These are phyloP conservation scores for Piaya cayana DNA, from an alignment of 2,113 vertebrate genomes.

Conservation along the genomic window DNA sequence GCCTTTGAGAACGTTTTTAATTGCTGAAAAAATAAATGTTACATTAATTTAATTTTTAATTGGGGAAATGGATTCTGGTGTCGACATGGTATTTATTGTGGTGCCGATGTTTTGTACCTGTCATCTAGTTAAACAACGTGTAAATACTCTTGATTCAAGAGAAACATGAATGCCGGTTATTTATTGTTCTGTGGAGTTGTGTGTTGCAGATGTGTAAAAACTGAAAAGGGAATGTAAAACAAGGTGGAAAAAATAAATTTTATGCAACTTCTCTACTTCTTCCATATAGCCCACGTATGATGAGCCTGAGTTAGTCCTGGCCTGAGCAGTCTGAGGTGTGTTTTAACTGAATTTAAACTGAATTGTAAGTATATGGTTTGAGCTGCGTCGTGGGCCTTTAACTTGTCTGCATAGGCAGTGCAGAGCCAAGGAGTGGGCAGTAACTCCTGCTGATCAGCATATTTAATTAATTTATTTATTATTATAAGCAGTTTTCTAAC, in stretches of 20 bases:
- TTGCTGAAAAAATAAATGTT: constrained; percentile 26
- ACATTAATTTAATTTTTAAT: constrained; percentile 50
- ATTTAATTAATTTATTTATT: neutral
- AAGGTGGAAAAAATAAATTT: constrained; percentile 61
- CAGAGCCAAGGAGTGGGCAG: rapidly evolving
- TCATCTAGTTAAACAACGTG: constrained; percentile 34
- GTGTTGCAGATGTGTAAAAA: constrained; percentile 51
- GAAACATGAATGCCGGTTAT: constrained; percentile 51
- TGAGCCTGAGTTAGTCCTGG: neutral
- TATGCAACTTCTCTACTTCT: constrained; percentile 43
- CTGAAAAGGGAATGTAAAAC: constrained; percentile 62
- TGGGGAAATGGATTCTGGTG: constrained; percentile 55
- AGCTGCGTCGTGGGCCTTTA: neutral
- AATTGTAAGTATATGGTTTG: rapidly evolving
- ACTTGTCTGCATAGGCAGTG: neutral
- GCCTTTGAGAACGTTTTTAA: constrained; percentile 60
- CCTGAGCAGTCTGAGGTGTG: rapidly evolving
- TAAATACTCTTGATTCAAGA: constrained; percentile 55
- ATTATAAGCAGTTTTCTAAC: neutral
- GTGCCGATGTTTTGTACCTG: constrained; percentile 48
- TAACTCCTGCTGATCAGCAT: neutral
- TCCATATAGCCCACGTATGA: neutral
- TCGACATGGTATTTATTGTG: constrained; percentile 47
- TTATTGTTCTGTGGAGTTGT: constrained; percentile 62
- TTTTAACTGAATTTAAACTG: neutral